Percentiles rank a stretch among this genome's conserved stretches.
These are phyloP conservation scores for Xenopus borealis DNA, from an alignment of 2,113 vertebrate genomes.

Conservation along the genomic window DNA sequence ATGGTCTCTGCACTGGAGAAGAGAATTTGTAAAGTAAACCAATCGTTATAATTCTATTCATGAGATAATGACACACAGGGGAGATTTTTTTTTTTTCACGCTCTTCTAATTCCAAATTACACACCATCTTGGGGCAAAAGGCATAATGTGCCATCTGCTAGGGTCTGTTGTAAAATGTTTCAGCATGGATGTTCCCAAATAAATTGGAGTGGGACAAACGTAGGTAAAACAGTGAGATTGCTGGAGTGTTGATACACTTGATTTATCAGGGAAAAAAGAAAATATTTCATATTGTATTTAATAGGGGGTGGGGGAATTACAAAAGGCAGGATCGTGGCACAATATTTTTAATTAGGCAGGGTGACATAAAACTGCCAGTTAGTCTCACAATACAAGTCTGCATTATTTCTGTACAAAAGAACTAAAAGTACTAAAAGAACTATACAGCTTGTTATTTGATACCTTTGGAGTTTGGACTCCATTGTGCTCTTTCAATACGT, in stretches of 20 bases:
- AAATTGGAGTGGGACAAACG: no score
- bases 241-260: no score
- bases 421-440: no score
- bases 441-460: not conserved
- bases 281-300: no score
- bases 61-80: conserved; percentile 18
- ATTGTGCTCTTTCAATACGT: not conserved
- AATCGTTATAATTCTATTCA: conserved; percentile 36
- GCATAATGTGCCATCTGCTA: conserved; percentile 20
- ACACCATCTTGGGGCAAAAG: conserved; percentile 21
- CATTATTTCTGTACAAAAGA: not conserved
- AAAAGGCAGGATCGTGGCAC: not conserved
- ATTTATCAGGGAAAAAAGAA: no score
- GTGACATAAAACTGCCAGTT: not conserved
- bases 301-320: not conserved
- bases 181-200: no score
- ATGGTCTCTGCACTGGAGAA: conserved; percentile 85
- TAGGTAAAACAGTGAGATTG: no score
- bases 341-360: not conserved
- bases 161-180: not conserved
- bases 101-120: conserved; percentile 37
- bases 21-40: conserved; percentile 42
- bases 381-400: not conserved
- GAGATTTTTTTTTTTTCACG: conserved; percentile 8
- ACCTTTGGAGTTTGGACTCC: not conserved